Percentiles rank a stretch among this genome's conserved stretches.
Conservation (phyloP, 2,888 invertebrate genomes). For the Aromia moschata region DNA sequence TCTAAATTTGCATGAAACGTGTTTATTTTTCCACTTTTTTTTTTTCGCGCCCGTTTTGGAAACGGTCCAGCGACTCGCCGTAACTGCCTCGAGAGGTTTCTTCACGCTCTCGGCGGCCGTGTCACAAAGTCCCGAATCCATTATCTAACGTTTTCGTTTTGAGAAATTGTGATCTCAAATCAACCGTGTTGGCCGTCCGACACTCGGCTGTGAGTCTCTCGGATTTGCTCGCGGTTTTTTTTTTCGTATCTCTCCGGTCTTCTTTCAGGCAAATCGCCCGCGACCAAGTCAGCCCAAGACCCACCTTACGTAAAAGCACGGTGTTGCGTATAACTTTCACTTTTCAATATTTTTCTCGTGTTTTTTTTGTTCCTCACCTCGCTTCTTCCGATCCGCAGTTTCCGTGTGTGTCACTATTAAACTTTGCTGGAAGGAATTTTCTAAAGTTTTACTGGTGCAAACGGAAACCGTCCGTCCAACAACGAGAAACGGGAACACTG, state of each 20-base stretch:
- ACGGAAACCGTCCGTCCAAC: conserved; percentile 44
- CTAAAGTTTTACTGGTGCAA: conserved; percentile 51
- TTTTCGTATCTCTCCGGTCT: neutral
- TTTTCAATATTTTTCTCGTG: conserved; percentile 19
- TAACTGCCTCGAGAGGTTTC: neutral
- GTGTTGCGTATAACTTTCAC: conserved; percentile 34
- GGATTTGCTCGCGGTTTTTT: neutral
- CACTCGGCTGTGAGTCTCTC: neutral
- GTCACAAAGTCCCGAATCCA: conserved; percentile 4
- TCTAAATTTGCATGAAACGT: conserved; percentile 14
- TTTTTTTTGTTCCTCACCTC: neutral
- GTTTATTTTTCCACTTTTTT: neutral
- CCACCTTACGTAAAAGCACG: conserved; percentile 9
- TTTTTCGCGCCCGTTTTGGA: neutral
- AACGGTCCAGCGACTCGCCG: conserved; percentile 11
- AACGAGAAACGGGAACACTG: neutral
- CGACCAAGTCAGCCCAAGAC: neutral
- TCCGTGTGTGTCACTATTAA: conserved; percentile 49
- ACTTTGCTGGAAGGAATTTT: conserved; percentile 42
- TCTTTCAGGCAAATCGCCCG: neutral
- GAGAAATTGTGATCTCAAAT: conserved; percentile 33
- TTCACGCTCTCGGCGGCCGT: neutral
- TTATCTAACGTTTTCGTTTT: conserved; percentile 18
- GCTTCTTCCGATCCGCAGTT: conserved; percentile 25
- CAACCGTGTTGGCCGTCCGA: conserved; percentile 10